A percentile compares a stretch with the other conserved stretches of the same genome.
Conservation (phyloP, 2,797 vertebrate species). For the Pseudochromis fuscus region DNA sequence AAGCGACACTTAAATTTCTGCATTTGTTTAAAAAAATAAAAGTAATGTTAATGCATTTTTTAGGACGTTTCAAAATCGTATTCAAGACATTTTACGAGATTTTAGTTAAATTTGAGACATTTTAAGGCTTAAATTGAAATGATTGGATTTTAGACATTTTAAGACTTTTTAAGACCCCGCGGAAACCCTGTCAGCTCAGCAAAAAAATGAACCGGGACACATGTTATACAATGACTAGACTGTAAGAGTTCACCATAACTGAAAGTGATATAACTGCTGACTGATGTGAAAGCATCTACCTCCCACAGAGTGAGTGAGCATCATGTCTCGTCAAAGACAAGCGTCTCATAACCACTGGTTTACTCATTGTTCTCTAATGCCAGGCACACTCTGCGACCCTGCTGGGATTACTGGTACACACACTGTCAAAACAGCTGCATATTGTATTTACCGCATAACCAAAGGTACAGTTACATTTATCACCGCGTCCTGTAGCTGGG, state of each 20-base stretch:
- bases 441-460: not conserved
- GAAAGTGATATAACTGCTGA: constrained; percentile 41
- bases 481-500: not conserved
- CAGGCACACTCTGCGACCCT: constrained; percentile 8
- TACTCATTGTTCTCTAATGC: not conserved
- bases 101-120: too few relatives aligned
- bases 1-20: too few relatives aligned
- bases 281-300: constrained; percentile 19
- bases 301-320: constrained; percentile 29
- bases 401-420: constrained; percentile 34
- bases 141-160: too few relatives aligned
- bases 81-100: too few relatives aligned
- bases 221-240: not conserved
- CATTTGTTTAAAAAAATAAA: not conserved
- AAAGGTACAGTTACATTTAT: not conserved
- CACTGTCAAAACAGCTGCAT: not conserved
- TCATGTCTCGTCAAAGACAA: not conserved
- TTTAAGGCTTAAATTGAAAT: too few relatives aligned
- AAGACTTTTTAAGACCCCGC: too few relatives aligned
- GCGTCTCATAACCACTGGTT: constrained; percentile 5
- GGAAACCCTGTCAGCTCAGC: too few relatives aligned
- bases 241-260: not conserved
- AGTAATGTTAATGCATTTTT: too few relatives aligned
- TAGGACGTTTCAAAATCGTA: too few relatives aligned
- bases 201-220: not conserved